Percentiles rank a stretch among this genome's conserved stretches.
These are phyloP conservation scores for Cantharis rufa DNA, from an alignment of 2,888 invertebrate species.

Conservation along the genomic window DNA sequence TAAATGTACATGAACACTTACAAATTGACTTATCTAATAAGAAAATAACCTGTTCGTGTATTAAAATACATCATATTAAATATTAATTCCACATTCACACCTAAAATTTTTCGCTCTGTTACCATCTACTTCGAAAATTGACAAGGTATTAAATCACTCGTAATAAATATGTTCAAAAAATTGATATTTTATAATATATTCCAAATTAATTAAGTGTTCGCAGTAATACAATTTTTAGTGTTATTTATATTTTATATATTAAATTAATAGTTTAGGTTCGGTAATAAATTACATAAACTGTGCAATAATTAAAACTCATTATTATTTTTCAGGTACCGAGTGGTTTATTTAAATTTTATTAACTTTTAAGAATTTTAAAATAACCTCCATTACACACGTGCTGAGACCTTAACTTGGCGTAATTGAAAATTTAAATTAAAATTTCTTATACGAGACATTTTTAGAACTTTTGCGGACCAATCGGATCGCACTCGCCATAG, in stretches of 20 bases:
- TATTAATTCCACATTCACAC: conserved; percentile 22
- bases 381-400: not conserved
- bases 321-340: not conserved
- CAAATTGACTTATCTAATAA: conserved; percentile 27
- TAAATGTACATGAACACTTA: conserved; percentile 26
- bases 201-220: not conserved
- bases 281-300: not conserved
- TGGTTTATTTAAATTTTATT: not conserved
- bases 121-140: not conserved
- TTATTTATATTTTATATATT: not conserved
- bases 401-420: not conserved
- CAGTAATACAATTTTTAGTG: not conserved
- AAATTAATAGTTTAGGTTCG: not conserved
- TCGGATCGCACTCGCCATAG: too few relatives aligned
- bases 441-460: not conserved
- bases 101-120: conserved; percentile 15
- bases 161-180: not conserved
- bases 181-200: not conserved
- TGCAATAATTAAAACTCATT: not conserved
- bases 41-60: conserved; percentile 12
- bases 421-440: not conserved
- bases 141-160: not conserved
- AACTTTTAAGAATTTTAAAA: not conserved
- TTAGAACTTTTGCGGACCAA: not conserved
- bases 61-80: conserved; percentile 16